phyloP scores from a whole-genome alignment of 2,113 vertebrate species.

The Crotalus tigris region DNA sequence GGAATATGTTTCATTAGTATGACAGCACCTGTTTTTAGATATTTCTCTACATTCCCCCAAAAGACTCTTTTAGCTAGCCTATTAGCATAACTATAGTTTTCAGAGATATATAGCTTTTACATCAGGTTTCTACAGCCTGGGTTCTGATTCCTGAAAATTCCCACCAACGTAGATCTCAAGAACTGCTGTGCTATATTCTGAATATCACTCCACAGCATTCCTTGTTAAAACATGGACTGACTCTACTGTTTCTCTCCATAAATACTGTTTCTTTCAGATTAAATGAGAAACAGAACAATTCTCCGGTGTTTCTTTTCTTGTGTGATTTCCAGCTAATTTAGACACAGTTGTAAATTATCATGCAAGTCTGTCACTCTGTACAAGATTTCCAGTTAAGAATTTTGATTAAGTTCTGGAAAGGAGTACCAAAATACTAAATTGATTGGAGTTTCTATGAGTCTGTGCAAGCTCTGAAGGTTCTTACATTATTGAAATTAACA shows the following conservation, averaged over 20 bases:
- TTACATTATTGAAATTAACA: background rate
- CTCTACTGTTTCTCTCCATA: background rate
- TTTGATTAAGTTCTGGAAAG: background rate
- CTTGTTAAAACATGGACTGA: background rate
- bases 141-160: background rate
- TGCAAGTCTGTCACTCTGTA: background rate
- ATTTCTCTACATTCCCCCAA: background rate
- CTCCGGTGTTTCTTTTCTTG: background rate
- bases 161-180: background rate
- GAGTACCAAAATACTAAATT: background rate
- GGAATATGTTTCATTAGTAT: background rate
- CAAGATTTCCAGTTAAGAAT: background rate
- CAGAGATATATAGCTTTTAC: background rate
- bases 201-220: background rate
- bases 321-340: background rate
- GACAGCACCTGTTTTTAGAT: background rate
- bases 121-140: background rate
- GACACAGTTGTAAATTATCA: background rate
- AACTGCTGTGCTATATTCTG: background rate
- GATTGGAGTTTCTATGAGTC: background rate
- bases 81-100: background rate
- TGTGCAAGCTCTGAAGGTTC: background rate
- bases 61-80: background rate
- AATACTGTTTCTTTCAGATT: background rate
- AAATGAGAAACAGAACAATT: slow-evolving; percentile 13